Percentiles rank a stretch among this genome's conserved stretches.
Conservation (phyloP, 2,888 invertebrate species). For the Mythimna loreyi region DNA sequence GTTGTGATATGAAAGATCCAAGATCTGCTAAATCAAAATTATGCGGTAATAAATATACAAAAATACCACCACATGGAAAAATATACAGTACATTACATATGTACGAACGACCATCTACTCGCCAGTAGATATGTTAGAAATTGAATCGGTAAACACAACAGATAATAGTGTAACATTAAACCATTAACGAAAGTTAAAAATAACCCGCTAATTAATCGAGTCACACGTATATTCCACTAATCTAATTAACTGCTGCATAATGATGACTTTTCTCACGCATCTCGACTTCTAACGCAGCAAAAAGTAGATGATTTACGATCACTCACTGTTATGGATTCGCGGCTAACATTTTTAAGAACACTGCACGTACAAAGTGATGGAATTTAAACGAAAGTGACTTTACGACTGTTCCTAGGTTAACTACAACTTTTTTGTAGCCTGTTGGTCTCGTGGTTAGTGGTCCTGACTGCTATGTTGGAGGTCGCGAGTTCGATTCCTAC, state of each 20-base stretch:
- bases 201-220: constrained; percentile 30
- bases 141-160: no score
- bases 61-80: no score
- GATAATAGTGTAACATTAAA: background rate
- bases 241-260: constrained; percentile 32
- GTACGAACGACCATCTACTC: no score
- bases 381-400: background rate
- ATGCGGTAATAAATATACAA: no score
- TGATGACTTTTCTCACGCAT: constrained; percentile 26
- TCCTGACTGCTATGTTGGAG: no score
- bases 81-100: no score
- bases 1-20: no score
- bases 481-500: no score
- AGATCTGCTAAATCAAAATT: no score
- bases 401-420: no score
- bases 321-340: constrained; percentile 1
- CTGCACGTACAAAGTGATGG: background rate
- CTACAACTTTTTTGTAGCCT: no score
- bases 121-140: background rate
- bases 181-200: background rate
- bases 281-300: constrained; percentile 26
- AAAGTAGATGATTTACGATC: constrained; percentile 9
- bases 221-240: constrained; percentile 43
- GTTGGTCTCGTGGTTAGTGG: no score
- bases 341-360: background rate